A percentile compares a stretch with the other conserved stretches of the same genome.
Evolutionary conservation across 2,113 vertebrate species (phyloP).

Genomic region (Corvus cornix): DNA sequence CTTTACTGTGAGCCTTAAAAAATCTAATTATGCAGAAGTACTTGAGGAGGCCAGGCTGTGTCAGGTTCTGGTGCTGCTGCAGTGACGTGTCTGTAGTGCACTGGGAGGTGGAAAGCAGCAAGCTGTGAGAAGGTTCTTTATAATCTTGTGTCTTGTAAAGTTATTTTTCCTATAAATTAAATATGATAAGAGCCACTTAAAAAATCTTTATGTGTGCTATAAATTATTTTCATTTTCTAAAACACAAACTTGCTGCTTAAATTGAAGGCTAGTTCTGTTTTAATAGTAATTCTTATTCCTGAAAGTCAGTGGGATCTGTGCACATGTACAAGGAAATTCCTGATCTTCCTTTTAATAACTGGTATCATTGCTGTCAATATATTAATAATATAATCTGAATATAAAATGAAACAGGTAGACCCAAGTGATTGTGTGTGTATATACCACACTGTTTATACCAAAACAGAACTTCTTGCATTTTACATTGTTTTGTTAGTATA

Average conservation of each 20-base stretch:
- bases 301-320: neutral
- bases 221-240: neutral
- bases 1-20: neutral
- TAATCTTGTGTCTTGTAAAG: neutral
- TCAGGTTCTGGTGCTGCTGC: neutral
- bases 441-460: neutral
- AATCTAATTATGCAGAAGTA: neutral
- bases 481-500: neutral
- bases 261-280: neutral
- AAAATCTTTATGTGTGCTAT: neutral
- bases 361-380: accelerated
- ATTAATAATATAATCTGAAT: neutral
- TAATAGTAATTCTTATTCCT: neutral
- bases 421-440: neutral
- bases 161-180: neutral
- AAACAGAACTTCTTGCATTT: neutral
- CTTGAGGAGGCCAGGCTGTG: neutral
- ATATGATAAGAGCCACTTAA: neutral
- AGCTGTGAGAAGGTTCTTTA: neutral
- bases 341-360: neutral
- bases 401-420: neutral
- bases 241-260: neutral
- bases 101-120: neutral
- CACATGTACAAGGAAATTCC: neutral
- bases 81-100: neutral